Base-by-base conservation (phyloP, 2,113 vertebrate genomes). In the Azemiops feae region DNA sequence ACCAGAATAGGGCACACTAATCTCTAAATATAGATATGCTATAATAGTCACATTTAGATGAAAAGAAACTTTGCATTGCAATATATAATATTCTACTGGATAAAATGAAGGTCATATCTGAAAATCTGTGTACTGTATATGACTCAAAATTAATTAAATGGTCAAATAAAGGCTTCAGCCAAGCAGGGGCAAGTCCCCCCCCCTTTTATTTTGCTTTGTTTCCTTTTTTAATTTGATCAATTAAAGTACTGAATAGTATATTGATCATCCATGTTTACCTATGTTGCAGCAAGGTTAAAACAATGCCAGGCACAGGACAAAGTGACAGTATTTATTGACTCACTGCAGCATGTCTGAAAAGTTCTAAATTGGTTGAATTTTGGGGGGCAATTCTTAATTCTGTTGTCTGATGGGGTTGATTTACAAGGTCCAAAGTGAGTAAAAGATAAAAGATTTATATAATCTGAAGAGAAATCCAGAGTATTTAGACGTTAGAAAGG, bases 241-340 rank as follows among this genome's bases (percentile, higher is more conserved):
- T 93, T 93, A 91, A 85, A 85, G 53, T 85, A 91, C 93, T 91
- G 86, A 93, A 88, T 89, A 85, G 86, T 55, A 91, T 93, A 93
- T 93, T 88, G 93, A 93, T 93, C 86, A 91, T 52, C 60, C 39
- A 58, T 85, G 86, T 85, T 91, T 93, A 91, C 90, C 60, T 91
- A 85, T 91, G 86, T 89, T 93, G 53, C 43, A 53, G 88, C 92
- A 93, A 91, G 90, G 89, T 91, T 93, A 93, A 93, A 89, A 93
- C 87, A 91, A 93, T 93, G 90, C 64, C 45, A 89, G 39, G 23
- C 12, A n/a, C 54, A 85, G 90, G 90, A 85, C 64, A 85, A 91
- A 93, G 53, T 43, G 53, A 91, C 60, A 85, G 30, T 89, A 57
- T 90, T 89, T 91, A 89, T 93, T 93, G 93, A 93, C 64, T 85